These are phyloP conservation scores for Neoaliturus tenellus DNA, from an alignment of 2,888 invertebrate species.

Conservation along the genomic window DNA sequence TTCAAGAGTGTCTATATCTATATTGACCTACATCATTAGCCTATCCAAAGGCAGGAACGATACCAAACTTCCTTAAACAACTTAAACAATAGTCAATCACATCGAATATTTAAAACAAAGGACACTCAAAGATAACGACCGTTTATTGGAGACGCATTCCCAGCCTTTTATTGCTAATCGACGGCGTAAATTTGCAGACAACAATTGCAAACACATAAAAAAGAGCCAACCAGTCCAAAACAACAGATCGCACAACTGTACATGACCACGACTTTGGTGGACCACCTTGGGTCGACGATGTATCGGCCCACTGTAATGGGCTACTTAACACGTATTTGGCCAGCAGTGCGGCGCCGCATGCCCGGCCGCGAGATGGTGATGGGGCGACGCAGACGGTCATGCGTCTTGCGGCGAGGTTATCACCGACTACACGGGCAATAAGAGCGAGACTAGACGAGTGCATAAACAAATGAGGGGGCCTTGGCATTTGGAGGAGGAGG, in stretches of 20 bases:
- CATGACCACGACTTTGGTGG: neutral
- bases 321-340: neutral
- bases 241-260: neutral
- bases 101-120: too few species aligned
- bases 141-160: too few species aligned
- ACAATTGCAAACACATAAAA: neutral
- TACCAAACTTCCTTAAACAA: too few species aligned
- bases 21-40: too few species aligned
- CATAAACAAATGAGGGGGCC: conserved; percentile 15
- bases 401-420: neutral
- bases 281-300: neutral
- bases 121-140: too few species aligned
- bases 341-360: neutral
- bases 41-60: too few species aligned
- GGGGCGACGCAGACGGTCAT: neutral
- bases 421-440: neutral
- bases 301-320: neutral
- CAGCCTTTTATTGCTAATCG: too few species aligned
- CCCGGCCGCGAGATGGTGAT: too few species aligned
- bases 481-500: conserved; percentile 19
- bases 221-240: neutral
- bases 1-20: too few species aligned
- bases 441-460: conserved; percentile 5
- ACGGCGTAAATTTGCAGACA: too few species aligned
- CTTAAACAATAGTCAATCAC: too few species aligned